phyloP scores from a whole-genome alignment of 53 echinoderm and acorn worm genomes.

The Holothuria scabra region DNA sequence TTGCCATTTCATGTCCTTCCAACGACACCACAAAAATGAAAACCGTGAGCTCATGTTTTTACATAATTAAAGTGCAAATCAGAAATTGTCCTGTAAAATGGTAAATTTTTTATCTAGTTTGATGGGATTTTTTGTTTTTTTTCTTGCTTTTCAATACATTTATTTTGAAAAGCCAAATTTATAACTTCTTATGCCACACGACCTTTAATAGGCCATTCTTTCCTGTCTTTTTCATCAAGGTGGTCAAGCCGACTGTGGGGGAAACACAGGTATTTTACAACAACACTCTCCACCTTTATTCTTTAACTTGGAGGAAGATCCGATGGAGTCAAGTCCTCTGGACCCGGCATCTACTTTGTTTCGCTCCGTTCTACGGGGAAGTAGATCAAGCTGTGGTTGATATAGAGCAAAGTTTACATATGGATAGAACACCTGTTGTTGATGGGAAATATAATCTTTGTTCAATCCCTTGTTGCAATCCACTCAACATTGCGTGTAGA shows the following conservation, averaged over 20 bases:
- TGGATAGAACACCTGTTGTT: conserved; percentile 64
- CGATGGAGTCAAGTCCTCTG: conserved; percentile 53
- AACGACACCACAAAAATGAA: no score
- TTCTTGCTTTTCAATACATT: no score
- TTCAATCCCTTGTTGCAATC: not conserved
- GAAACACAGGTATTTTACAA: conserved; percentile 22
- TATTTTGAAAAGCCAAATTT: no score
- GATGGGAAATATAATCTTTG: conserved; percentile 13
- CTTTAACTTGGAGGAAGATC: conserved; percentile 59
- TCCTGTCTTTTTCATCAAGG: conserved; percentile 18
- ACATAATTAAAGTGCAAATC: no score
- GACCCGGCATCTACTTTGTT: conserved; percentile 12
- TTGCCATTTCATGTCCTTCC: no score
- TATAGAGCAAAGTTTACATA: conserved; percentile 27
- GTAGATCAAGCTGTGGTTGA: conserved; percentile 25
- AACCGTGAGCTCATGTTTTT: no score
- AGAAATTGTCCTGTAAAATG: no score
- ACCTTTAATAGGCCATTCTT: no score
- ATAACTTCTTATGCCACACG: no score
- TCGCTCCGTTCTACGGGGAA: not conserved
- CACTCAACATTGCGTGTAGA: conserved; percentile 58
- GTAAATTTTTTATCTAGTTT: no score
- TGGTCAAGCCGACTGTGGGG: conserved; percentile 54
- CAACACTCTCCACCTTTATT: conserved; percentile 67
- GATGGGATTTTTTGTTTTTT: no score